These are phyloP conservation scores for Tetraodon nigroviridis DNA, from an alignment of 2,113 vertebrate genomes.

Conservation along the genomic window DNA sequence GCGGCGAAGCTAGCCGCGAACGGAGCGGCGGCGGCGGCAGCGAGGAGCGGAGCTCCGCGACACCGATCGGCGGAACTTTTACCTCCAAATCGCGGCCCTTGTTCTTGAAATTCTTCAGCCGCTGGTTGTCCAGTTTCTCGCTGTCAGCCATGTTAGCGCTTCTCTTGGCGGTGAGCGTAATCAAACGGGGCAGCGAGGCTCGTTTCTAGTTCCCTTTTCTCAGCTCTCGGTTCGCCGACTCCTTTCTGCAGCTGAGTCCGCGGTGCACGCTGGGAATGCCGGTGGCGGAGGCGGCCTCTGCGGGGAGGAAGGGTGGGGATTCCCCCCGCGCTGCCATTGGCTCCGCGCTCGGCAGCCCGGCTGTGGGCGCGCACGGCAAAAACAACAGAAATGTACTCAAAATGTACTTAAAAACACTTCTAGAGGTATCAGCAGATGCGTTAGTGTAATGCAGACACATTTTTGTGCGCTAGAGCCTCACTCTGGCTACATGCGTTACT, in stretches of 20 bases:
- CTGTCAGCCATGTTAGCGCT: constrained; percentile 87
- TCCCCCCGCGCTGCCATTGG: constrained; percentile 58
- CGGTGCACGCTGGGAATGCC: constrained; percentile 80
- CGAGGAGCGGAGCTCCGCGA: constrained; percentile 32
- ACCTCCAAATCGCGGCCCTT: constrained; percentile 97
- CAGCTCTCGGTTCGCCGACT: constrained; percentile 69
- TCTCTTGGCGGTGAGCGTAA: constrained; percentile 22
- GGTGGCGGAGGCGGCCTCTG: constrained; percentile 73
- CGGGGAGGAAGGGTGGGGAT: constrained; percentile 71
- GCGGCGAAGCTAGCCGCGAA: constrained; percentile 44
- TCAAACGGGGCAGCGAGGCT: constrained; percentile 28
- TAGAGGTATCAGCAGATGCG: too few species aligned
- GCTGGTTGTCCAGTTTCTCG: constrained; percentile 97
- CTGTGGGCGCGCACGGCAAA: constrained; percentile 12
- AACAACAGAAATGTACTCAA: too few species aligned
- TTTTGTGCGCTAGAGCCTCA: too few species aligned
- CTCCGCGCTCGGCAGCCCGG: constrained; percentile 6
- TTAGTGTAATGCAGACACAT: too few species aligned
- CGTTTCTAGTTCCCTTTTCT: constrained; percentile 58
- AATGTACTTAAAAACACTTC: too few species aligned
- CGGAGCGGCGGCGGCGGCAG: constrained; percentile 27
- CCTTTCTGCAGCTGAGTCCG: constrained; percentile 74
- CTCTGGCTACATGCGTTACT: too few species aligned
- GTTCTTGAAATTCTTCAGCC: constrained; percentile 98
- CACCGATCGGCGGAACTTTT: constrained; percentile 53